A percentile compares a stretch with the other conserved stretches of the same genome.
Evolutionary conservation across 2,888 invertebrate genomes (phyloP).

Genomic region (Orthosia cruda): DNA sequence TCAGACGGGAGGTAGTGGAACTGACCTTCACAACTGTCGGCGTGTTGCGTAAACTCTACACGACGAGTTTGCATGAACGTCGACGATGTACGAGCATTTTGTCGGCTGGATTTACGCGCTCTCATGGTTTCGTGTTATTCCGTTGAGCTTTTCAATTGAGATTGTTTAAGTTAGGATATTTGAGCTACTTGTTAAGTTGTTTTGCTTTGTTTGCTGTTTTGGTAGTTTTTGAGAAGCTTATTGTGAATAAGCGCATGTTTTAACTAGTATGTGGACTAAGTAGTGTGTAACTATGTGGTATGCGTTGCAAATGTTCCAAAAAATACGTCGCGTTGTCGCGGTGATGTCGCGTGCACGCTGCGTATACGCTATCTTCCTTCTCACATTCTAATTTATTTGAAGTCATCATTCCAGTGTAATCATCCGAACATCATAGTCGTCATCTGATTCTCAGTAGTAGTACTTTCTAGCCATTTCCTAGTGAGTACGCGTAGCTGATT

Average conservation of each 20-base stretch:
- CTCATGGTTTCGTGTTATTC: neutral
- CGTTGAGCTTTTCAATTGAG: neutral
- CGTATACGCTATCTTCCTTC: neutral
- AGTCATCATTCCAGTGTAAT: no score
- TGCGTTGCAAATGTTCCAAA: neutral
- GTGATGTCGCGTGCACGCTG: neutral
- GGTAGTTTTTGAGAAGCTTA: neutral
- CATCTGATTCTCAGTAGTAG: no score
- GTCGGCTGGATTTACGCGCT: neutral
- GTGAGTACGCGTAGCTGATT: no score
- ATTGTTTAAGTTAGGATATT: neutral
- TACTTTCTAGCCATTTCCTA: no score
- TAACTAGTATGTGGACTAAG: neutral
- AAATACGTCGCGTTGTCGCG: neutral
- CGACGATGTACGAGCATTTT: neutral
- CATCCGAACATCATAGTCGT: no score
- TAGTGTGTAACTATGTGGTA: neutral
- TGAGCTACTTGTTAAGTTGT: no score
- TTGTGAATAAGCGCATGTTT: neutral
- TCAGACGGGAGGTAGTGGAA: neutral
- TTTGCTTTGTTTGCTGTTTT: no score
- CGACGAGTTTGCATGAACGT: neutral
- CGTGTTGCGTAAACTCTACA: neutral
- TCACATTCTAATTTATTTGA: no score
- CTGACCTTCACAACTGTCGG: constrained; percentile 8